Base-by-base conservation (phyloP, 2,888 invertebrate genomes). In the Cephus nigrinus region DNA sequence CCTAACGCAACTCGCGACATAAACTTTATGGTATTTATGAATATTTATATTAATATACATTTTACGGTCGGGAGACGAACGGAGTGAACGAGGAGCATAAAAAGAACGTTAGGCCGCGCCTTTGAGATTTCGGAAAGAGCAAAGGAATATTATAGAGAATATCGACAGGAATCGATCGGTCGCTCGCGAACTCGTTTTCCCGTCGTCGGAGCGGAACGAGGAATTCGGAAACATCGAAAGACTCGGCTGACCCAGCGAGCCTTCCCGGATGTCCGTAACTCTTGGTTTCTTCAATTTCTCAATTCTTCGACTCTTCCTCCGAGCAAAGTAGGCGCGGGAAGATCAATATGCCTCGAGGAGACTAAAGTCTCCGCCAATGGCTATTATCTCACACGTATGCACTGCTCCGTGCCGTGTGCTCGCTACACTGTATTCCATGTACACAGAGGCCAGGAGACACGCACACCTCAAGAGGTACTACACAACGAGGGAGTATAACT, bases 1-100 rank as follows among this genome's bases (percentile, higher is more conserved):
- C 15, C 75, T 31, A 80, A 78, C 79, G 82, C 82, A 81, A 80
- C 83, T 84, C 87, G 88, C 84, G 88, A 91, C 90, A 88, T 90
- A 91, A 91, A 90, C 88, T 91, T 91, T 90, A 90, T 87, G 88
- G 88, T 91, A 89, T 91, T 91, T 91, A 91, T 91, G 91, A 91
- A 91, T 91, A 91, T 91, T 91, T 91, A 91, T 91, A 91, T 89
- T 90, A 91, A 91, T 90, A 90, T 89, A 91, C 89, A 90, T 89
- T 91, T 90, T 90, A 90, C 87, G 88, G 85, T 83, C 55, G 55
- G 1, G 2, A 23, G 55, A 55, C 55, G 23, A 23, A 5, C 55
- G 55, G 9, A 9, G 23, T 9, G 55, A 55, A 55, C 55, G 55
- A 55, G 55, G 9, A 55, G 23, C 23, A 9, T 55, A 23, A 55